Percentiles rank a stretch among this genome's conserved stretches.
phyloP scores from a whole-genome alignment of 2,113 vertebrate species.

The Pica pica region DNA sequence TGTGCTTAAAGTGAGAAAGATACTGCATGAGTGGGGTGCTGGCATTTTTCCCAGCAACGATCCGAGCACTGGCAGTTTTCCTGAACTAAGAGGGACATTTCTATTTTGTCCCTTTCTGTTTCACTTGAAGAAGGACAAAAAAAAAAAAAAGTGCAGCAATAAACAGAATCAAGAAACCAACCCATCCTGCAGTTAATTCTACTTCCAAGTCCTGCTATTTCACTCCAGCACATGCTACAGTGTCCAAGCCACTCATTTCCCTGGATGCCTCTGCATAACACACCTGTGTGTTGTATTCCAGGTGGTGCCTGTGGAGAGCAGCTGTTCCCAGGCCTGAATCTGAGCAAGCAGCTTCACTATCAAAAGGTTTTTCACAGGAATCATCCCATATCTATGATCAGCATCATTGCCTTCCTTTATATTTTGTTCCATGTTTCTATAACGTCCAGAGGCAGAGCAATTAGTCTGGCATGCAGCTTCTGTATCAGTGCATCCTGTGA shows the following conservation, averaged over 20 bases:
- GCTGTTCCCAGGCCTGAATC: neutral
- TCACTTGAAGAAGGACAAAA: neutral
- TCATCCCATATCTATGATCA: neutral
- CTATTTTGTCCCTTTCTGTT: constrained; percentile 19
- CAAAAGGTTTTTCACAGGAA: neutral
- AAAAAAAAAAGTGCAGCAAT: neutral
- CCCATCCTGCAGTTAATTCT: neutral
- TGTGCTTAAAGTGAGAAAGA: constrained; percentile 1
- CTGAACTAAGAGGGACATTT: constrained; percentile 24
- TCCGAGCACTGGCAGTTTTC: constrained; percentile 5
- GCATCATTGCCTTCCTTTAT: neutral
- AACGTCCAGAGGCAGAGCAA: neutral
- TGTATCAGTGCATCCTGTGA: neutral
- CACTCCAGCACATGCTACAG: neutral
- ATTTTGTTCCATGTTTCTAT: neutral
- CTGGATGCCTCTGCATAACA: neutral
- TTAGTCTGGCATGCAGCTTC: neutral
- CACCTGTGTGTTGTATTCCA: neutral
- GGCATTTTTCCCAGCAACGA: constrained; percentile 41
- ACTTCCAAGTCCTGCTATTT: neutral
- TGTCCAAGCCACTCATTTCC: neutral
- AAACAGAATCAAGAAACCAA: neutral
- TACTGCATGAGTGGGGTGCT: constrained; percentile 4
- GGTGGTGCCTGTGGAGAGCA: neutral
- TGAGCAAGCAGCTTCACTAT: neutral